Conservation (phyloP, 2,888 invertebrate genomes). For the Andrena praecox region DNA sequence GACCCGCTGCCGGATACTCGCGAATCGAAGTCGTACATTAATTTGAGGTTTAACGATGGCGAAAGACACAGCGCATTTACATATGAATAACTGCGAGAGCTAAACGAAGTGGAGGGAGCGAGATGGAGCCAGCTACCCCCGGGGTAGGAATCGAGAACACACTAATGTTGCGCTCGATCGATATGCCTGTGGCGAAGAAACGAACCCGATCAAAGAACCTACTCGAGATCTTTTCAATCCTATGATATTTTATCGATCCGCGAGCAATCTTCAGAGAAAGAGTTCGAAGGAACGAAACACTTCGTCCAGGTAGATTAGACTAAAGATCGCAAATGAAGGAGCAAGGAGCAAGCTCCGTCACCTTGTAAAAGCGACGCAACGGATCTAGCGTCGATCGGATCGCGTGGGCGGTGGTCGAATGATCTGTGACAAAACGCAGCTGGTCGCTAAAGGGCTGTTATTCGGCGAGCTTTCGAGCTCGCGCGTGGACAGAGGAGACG, state of each 20-base stretch:
- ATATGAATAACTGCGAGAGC: constrained; percentile 44
- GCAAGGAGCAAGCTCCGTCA: constrained; percentile 28
- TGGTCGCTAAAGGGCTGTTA: constrained; percentile 44
- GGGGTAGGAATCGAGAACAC: background rate
- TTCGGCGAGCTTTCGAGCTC: constrained; percentile 63
- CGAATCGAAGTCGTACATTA: constrained; percentile 49
- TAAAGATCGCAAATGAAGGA: constrained; percentile 30
- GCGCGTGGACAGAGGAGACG: constrained; percentile 16
- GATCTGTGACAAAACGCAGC: constrained; percentile 64
- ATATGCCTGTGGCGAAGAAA: background rate
- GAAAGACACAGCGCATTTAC: constrained; percentile 49
- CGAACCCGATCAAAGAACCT: no score
- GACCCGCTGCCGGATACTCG: constrained; percentile 49
- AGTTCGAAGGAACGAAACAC: no score
- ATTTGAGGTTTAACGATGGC: constrained; percentile 48
- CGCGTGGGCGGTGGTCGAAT: constrained; percentile 61
- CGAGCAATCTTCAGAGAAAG: no score
- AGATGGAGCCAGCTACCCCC: constrained; percentile 4
- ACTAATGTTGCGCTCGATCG: background rate
- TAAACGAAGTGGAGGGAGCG: background rate
- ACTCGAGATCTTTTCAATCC: no score
- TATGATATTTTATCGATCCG: no score
- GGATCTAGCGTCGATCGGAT: constrained; percentile 47
- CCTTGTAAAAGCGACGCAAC: constrained; percentile 24
- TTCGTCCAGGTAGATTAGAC: background rate